Evolutionary conservation across 2,888 invertebrate genomes (phyloP).

Genomic region (Lepetodrilus schrolli): DNA sequence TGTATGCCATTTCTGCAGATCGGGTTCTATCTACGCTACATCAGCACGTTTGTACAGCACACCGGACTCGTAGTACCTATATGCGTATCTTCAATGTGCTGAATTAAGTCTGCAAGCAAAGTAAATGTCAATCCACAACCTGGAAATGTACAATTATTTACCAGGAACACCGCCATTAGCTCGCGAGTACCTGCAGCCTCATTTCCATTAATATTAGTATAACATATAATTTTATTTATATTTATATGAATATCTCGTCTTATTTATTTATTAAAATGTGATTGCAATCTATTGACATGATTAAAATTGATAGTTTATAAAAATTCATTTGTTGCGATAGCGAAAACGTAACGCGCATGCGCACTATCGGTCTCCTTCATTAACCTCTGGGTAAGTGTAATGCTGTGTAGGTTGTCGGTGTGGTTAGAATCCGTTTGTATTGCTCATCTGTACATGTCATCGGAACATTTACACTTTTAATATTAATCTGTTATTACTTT

Average conservation of each 20-base stretch:
- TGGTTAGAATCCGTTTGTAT: background rate
- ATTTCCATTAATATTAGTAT: background rate
- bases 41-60: too few species aligned
- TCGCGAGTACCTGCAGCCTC: constrained; percentile 28
- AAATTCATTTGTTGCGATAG: background rate
- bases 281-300: background rate
- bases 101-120: constrained; percentile 86
- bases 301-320: background rate
- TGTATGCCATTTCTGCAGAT: background rate
- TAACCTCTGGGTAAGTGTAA: constrained; percentile 49
- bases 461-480: constrained; percentile 13
- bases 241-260: background rate
- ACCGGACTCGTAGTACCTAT: constrained; percentile 80
- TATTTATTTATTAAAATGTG: background rate
- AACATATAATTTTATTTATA: background rate
- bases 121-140: constrained; percentile 90
- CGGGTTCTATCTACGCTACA: background rate
- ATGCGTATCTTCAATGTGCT: constrained; percentile 91
- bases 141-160: constrained; percentile 91
- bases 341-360: constrained; percentile 45
- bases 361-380: constrained; percentile 54
- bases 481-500: background rate
- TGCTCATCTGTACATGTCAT: constrained; percentile 12
- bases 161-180: constrained; percentile 89
- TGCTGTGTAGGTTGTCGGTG: background rate